Percentiles rank a stretch among this genome's conserved stretches.
Evolutionary conservation across 2,888 invertebrate species (phyloP).

Genomic region (Caenorhabditis virilis): DNA sequence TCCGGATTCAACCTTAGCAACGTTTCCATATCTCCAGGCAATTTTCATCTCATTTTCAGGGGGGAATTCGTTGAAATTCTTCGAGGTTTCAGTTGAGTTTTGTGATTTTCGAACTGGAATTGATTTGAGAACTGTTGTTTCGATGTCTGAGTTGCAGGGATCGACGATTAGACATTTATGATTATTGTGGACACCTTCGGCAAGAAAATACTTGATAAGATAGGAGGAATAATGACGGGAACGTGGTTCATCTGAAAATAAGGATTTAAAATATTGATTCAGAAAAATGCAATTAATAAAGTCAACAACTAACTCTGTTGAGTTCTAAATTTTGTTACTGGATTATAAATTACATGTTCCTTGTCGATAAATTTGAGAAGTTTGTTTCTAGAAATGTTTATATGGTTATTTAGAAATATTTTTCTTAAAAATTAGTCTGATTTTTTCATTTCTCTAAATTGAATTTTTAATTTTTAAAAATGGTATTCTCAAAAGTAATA

Average conservation of each 20-base stretch:
- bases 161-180: constrained; percentile 25
- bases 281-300: too few species aligned
- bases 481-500: not conserved
- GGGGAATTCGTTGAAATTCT: not conserved
- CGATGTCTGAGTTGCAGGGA: constrained; percentile 9
- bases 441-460: too few species aligned
- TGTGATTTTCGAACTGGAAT: constrained; percentile 11
- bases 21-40: constrained; percentile 27
- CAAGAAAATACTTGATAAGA: constrained; percentile 19
- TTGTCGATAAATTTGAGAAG: too few species aligned
- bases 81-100: not conserved
- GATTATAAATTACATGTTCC: not conserved
- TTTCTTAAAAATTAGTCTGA: too few species aligned
- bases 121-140: constrained; percentile 5
- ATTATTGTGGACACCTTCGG: constrained; percentile 25
- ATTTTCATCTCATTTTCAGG: constrained; percentile 21
- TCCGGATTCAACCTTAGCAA: constrained; percentile 11
- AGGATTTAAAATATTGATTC: too few species aligned
- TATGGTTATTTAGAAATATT: too few species aligned
- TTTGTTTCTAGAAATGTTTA: too few species aligned
- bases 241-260: constrained; percentile 22
- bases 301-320: too few species aligned
- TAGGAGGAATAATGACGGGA: constrained; percentile 20
- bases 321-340: not conserved
- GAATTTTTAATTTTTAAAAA: not conserved